These are phyloP conservation scores for Thunnus albacares DNA, from an alignment of 2,797 vertebrate genomes.

Conservation along the genomic window DNA sequence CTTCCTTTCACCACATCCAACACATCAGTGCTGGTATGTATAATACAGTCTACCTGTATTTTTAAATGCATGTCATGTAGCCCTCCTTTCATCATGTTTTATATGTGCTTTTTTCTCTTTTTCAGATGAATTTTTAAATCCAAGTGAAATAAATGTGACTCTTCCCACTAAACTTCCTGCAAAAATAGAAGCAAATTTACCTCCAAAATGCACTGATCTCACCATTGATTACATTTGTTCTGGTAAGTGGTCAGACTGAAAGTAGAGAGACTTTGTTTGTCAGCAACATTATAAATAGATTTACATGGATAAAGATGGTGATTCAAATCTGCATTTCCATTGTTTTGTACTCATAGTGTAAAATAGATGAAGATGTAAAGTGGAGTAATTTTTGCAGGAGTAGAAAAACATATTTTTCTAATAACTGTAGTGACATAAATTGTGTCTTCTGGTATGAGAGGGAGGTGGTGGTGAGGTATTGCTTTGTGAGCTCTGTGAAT, in stretches of 20 bases:
- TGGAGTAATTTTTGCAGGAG: too few relatives aligned
- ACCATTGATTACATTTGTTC: conserved; percentile 30
- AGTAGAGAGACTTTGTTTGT: not conserved
- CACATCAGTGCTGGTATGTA: conserved; percentile 41
- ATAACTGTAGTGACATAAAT: not conserved
- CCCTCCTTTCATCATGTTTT: not conserved
- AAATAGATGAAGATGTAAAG: not conserved
- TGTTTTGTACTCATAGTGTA: not conserved
- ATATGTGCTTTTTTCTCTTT: not conserved
- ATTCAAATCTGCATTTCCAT: not conserved
- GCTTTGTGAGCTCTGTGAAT: not conserved
- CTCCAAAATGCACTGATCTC: not conserved
- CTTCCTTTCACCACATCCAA: not conserved
- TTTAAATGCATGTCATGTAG: not conserved
- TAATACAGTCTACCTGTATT: too few relatives aligned
- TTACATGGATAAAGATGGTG: not conserved
- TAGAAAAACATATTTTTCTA: not conserved
- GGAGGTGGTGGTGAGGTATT: not conserved
- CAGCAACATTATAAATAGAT: not conserved
- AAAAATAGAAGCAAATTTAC: not conserved
- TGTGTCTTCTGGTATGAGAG: not conserved
- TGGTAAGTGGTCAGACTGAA: conserved; percentile 42
- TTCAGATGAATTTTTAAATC: conserved; percentile 30
- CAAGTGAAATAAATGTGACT: rapidly evolving
- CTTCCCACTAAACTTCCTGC: not conserved